Percentiles rank a stretch among this genome's conserved stretches.
These are phyloP conservation scores for Dendronephthya gigantea DNA, from an alignment of 64 coral and sea anemone species.

Conservation along the genomic window DNA sequence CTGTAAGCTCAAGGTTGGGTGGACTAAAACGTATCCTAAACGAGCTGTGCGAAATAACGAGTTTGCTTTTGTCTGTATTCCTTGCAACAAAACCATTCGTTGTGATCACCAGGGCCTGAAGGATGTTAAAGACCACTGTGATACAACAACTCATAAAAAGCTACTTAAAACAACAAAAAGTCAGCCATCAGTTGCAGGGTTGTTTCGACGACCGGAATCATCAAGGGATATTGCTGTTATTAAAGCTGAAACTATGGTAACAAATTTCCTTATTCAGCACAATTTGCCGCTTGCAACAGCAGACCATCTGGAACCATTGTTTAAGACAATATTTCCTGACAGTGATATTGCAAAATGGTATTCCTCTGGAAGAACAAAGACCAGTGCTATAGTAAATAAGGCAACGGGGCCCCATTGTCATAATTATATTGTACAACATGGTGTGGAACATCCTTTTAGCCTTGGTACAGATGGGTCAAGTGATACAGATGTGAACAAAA, in stretches of 20 bases:
- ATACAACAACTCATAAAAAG: not conserved
- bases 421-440: not conserved
- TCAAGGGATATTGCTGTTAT: not conserved
- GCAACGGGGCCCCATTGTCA: not conserved
- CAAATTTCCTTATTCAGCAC: slow-evolving; percentile 28
- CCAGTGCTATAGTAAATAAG: not conserved
- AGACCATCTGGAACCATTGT: slow-evolving; percentile 10
- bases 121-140: slow-evolving; percentile 29
- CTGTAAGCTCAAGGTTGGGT: not conserved
- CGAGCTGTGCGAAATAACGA: not conserved
- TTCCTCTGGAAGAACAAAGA: not conserved
- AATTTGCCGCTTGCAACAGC: slow-evolving; percentile 11
- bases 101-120: slow-evolving; percentile 15
- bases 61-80: not conserved
- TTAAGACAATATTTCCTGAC: slow-evolving; percentile 9
- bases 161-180: not conserved
- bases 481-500: not conserved
- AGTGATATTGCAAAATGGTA: not conserved
- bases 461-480: not conserved
- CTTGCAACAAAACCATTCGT: slow-evolving; percentile 4
- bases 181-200: slow-evolving; percentile 6
- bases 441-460: not conserved
- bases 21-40: not conserved
- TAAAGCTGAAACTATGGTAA: slow-evolving; percentile 16
- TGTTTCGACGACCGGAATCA: not conserved